Percentiles rank a stretch among this genome's conserved stretches.
These are phyloP conservation scores for Drosophila serrata DNA, from an alignment of 1,140 invertebrate species.

Conservation along the genomic window DNA sequence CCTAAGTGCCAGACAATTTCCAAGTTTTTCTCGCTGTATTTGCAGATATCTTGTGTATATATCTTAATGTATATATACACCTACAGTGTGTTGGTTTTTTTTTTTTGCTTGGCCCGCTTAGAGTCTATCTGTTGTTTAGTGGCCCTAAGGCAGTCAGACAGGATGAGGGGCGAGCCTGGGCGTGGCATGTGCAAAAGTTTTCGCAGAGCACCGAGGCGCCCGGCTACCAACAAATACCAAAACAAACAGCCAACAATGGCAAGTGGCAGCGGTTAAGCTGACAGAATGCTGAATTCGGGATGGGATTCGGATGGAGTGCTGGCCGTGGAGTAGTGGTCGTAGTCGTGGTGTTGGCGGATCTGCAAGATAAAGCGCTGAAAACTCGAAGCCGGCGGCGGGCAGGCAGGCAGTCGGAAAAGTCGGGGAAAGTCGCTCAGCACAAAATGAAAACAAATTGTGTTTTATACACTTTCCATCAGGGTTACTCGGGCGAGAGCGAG, in stretches of 20 bases:
- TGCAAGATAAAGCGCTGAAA: slow-evolving; percentile 74
- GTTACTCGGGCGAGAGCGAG: slow-evolving; percentile 32
- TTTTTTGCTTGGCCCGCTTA: slow-evolving; percentile 13
- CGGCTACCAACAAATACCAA: slow-evolving; percentile 40
- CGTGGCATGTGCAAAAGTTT: slow-evolving; percentile 73
- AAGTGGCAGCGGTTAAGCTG: slow-evolving; percentile 80
- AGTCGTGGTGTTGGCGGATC: slow-evolving; percentile 19
- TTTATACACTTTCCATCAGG: slow-evolving; percentile 64
- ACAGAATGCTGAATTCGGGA: slow-evolving; percentile 40
- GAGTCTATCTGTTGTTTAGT: slow-evolving; percentile 66
- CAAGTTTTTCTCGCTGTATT: not conserved
- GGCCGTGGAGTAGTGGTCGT: not conserved
- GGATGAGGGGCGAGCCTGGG: slow-evolving; percentile 32
- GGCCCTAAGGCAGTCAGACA: slow-evolving; percentile 38
- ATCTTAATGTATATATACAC: slow-evolving; percentile 21
- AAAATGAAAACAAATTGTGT: slow-evolving; percentile 81
- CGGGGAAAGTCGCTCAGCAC: slow-evolving; percentile 51
- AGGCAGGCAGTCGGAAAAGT: slow-evolving; percentile 28
- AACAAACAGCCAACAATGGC: slow-evolving; percentile 79
- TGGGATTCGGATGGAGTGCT: slow-evolving; percentile 9
- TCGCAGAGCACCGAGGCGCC: slow-evolving; percentile 21
- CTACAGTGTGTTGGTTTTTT: slow-evolving; percentile 13
- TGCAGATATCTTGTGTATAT: slow-evolving; percentile 11
- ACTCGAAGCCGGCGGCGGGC: slow-evolving; percentile 63
- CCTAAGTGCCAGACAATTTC: not conserved